Conservation (phyloP, 2,113 vertebrate species). For the Gavialis gangeticus region DNA sequence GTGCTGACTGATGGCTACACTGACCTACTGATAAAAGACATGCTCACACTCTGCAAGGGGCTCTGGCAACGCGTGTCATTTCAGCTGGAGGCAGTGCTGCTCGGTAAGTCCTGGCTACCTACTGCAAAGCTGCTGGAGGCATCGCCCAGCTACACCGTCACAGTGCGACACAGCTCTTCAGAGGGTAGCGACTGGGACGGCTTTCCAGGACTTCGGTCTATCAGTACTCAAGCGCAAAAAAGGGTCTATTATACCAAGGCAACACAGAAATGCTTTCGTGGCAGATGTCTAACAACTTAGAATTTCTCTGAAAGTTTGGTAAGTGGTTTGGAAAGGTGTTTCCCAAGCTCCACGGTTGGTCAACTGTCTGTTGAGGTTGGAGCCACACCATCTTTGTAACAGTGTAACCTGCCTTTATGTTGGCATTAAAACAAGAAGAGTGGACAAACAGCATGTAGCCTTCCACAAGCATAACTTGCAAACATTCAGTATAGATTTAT, state of each 20-base stretch:
- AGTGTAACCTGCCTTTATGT: too few relatives aligned
- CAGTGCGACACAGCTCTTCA: conserved; percentile 44
- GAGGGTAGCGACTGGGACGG: not conserved
- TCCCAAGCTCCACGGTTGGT: not conserved
- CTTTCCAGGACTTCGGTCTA: conserved; percentile 23
- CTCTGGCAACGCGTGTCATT: conserved; percentile 82
- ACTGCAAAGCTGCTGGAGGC: conserved; percentile 16
- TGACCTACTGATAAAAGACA: conserved; percentile 67
- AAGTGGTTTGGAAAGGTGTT: not conserved
- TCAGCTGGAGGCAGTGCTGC: conserved; percentile 61
- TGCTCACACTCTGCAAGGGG: conserved; percentile 70
- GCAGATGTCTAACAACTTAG: not conserved
- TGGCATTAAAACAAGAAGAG: too few relatives aligned
- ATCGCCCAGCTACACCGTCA: conserved; percentile 71
- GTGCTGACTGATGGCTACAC: conserved; percentile 68
- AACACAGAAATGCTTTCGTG: conserved; percentile 7
- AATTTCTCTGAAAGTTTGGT: not conserved
- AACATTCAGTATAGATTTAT: too few relatives aligned
- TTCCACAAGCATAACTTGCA: too few relatives aligned
- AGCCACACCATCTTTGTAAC: too few relatives aligned
- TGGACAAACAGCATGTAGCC: too few relatives aligned
- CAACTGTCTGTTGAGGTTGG: not conserved
- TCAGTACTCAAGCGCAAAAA: conserved; percentile 19
- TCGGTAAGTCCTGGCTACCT: not conserved
- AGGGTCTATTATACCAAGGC: conserved; percentile 74